Conservation (phyloP, 2,113 vertebrate genomes). For the Lipophrys pholis region DNA sequence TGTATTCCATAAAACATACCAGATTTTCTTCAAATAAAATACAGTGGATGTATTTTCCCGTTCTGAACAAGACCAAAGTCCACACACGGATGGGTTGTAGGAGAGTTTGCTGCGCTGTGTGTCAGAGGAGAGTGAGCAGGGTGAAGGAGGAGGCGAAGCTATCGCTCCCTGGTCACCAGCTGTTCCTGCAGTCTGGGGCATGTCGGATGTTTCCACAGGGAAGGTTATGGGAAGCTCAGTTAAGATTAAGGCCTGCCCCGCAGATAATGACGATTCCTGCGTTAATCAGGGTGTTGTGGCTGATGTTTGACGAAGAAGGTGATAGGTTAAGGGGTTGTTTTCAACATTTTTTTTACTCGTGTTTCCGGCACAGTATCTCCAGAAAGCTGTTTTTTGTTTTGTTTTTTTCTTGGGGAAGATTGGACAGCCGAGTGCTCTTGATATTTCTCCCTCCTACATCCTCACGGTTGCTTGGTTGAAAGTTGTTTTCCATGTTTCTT, state of each 20-base stretch:
- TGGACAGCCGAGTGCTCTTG: conserved; percentile 34
- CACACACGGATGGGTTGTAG: not conserved
- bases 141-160: conserved; percentile 41
- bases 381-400: conserved; percentile 15
- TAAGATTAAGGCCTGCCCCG: conserved; percentile 57
- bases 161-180: conserved; percentile 74
- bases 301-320: conserved; percentile 75
- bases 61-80: no score
- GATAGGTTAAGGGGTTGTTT: conserved; percentile 71
- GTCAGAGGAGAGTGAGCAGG: conserved; percentile 20
- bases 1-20: no score
- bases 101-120: conserved; percentile 39
- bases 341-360: conserved; percentile 44
- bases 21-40: no score
- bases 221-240: conserved; percentile 82
- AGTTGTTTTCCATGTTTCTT: conserved; percentile 67
- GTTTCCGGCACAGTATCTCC: conserved; percentile 56
- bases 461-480: conserved; percentile 16
- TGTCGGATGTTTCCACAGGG: conserved; percentile 77
- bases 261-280: conserved; percentile 67
- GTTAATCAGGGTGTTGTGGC: conserved; percentile 81
- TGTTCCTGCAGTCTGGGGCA: conserved; percentile 76
- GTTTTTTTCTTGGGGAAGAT: conserved; percentile 19
- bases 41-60: no score
- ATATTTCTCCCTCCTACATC: conserved; percentile 51